These are phyloP conservation scores for Emydoidea blandingii DNA, from an alignment of 2,797 vertebrate genomes.

Conservation along the genomic window DNA sequence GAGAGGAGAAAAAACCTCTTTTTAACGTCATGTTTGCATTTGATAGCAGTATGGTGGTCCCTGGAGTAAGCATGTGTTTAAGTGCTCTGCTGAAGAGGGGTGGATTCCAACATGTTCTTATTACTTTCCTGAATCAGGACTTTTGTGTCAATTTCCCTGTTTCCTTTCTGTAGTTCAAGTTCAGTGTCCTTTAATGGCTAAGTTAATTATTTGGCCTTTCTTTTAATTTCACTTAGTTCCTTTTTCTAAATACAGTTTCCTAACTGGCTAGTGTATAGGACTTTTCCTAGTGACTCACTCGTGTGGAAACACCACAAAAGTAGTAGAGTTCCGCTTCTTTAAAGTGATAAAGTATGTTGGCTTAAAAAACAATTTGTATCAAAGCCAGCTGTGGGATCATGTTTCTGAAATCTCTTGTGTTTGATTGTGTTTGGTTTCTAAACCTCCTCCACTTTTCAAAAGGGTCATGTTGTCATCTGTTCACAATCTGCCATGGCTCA, in stretches of 20 bases:
- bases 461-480: neutral
- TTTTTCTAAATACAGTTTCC: neutral
- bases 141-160: neutral
- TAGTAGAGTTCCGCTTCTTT: neutral
- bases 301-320: neutral
- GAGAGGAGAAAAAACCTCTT: neutral
- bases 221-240: neutral
- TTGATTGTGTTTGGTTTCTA: neutral
- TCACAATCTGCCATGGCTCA: neutral
- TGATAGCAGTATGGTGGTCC: neutral
- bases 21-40: neutral
- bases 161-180: neutral
- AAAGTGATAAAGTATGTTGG: neutral
- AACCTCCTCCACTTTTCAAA: neutral
- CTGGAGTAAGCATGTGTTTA: neutral
- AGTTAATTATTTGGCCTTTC: neutral
- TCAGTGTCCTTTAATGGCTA: neutral
- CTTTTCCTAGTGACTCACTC: neutral
- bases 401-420: neutral
- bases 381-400: neutral
- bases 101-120: neutral
- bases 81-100: neutral
- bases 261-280: neutral
- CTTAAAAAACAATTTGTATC: neutral
- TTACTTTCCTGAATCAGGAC: neutral